Base-by-base conservation (phyloP, 2,888 invertebrate species). In the Andrena dorsata region DNA sequence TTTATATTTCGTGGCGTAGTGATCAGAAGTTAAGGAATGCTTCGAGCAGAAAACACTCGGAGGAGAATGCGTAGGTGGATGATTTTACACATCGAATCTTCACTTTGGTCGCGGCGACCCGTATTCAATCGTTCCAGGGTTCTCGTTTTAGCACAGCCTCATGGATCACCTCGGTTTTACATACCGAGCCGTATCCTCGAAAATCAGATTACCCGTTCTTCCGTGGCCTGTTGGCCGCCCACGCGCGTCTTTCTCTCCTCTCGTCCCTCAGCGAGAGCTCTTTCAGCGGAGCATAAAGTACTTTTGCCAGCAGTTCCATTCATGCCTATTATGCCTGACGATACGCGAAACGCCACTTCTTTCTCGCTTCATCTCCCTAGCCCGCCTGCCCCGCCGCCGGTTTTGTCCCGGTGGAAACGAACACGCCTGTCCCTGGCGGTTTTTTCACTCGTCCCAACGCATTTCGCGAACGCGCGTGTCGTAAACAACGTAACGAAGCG, bases 181-280 rank as follows among this genome's bases (percentile, higher is more conserved):
- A 49, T n/a, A 26, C 49, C 69, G 13, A 47, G 60, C 72, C 58
- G 80, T 68, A 64, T 66, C 51, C 61, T 72, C 60, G 72, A 76
- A 76, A 76, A 61, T 74, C 79, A 78, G 76, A 79, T 70, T 73
- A 66, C 58, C 61, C 60, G 47, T 51, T 58, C 69, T 63, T 68
- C 60, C 75, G 60, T 58, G 71, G 26, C 69, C 63, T 71, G 71
- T 66, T 77, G 68, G 16, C 8, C 83, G 64, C 87, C 84, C 69
- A 79, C 87, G 78, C 77, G 47, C 56, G 32, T 78, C 81, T 60
- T 72, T n/a, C 30, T 32, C 60, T 58, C 49, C 69, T 58, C 23
- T 56, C n/a, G 13, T 16, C 16, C 41, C 41, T 41, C 41, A 1
- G 41, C 41, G 41, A 41, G 41, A 41, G 47, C 51, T 60, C 60